Evolutionary conservation across 1,140 invertebrate genomes (phyloP), one percentile per base, ranked within the genome.

Genomic region (Trigoniulus corallinus): DNA sequence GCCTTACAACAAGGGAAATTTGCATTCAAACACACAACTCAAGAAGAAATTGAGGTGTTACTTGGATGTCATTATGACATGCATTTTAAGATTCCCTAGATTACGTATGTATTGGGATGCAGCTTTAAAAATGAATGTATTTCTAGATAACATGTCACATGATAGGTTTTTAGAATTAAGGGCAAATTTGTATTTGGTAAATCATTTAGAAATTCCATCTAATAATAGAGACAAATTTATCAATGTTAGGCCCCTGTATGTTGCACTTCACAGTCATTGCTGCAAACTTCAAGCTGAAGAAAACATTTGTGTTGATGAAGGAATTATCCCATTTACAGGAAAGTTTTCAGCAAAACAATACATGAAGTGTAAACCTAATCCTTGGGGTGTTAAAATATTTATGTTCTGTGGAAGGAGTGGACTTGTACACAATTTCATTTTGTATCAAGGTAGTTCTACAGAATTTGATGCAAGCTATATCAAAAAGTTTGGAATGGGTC

Each of bases 241-340:
- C 42, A 65, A 64, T 51, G 55, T 65, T 27, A 51, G 57, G 52
- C 55, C 57, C 48, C 27, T 64, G 43, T 60, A 55, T 54, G 53
- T 60, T 46, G 24, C 45, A 21, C 53, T 64, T 45, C 48, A 52
- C 50, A 56, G 58, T 29, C 37, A 57, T 27, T 64, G 59, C 47
- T 34, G 52, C 24, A 40, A 56, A 34, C 52, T 66, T 13, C 39
- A 49, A 37, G 4, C 57, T 18, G 59, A 58, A 47, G 43, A 56
- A 42, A 39, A 52, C 21, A 18, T 57, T 15, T 55, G 52, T 56
- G 52, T 62, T 1, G 61, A 62, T 54, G 60, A 63, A 51, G 59
- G 61, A 53, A 61, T 62, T 24, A 50, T 62, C 2, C 59, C 57
- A 15, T 61, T 60, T 47, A 55, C 51, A 45, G 59, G 60, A 2